Evolutionary conservation across 2,113 vertebrate genomes (phyloP).

Genomic region (Bufo bufo): DNA sequence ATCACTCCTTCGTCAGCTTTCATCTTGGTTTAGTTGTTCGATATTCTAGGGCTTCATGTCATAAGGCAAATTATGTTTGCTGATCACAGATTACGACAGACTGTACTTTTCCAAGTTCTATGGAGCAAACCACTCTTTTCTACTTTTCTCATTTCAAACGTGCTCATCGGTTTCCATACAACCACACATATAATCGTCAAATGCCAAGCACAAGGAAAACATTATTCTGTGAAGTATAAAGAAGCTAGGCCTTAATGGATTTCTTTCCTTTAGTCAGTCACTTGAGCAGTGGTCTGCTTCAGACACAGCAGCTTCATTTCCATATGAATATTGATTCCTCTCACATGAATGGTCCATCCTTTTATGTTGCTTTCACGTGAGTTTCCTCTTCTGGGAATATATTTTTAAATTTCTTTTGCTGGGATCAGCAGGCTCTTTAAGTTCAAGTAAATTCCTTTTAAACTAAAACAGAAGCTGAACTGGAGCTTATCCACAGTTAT

Average conservation of each 20-base stretch:
- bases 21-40: neutral
- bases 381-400: constrained; percentile 59
- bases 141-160: constrained; percentile 30
- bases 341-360: constrained; percentile 63
- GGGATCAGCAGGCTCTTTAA: constrained; percentile 29
- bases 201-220: constrained; percentile 50
- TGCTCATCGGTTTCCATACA: constrained; percentile 44
- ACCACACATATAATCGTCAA: constrained; percentile 39
- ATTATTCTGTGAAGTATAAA: constrained; percentile 57
- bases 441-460: constrained; percentile 62
- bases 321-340: constrained; percentile 66
- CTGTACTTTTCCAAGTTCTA: constrained; percentile 19
- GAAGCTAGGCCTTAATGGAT: constrained; percentile 60
- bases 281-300: constrained; percentile 63
- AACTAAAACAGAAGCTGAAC: constrained; percentile 61
- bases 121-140: constrained; percentile 25
- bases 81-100: constrained; percentile 21
- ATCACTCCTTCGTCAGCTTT: neutral
- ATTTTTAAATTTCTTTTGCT: constrained; percentile 38
- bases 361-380: constrained; percentile 62
- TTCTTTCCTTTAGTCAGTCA: constrained; percentile 62
- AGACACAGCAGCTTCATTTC: constrained; percentile 66
- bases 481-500: constrained; percentile 57
- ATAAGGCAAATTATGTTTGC: constrained; percentile 29
- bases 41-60: neutral